Conservation (phyloP, 2,888 invertebrate genomes). For the Acrobasis repandana region DNA sequence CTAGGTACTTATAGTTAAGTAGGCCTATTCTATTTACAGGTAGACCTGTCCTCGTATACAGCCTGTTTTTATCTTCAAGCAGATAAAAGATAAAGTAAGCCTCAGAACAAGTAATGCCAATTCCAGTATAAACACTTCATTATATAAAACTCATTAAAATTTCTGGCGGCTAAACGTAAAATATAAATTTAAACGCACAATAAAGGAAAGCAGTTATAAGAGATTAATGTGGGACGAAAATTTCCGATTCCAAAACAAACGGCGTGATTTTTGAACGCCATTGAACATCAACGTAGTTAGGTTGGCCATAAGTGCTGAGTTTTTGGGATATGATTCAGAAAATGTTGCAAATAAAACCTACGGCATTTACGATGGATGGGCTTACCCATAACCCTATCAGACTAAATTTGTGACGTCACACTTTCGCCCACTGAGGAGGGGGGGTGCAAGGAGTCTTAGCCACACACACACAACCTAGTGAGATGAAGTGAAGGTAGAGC, state of each 20-base stretch:
- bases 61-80: too few relatives aligned
- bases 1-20: neutral
- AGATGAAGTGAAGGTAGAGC: too few relatives aligned
- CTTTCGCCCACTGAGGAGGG: too few relatives aligned
- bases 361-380: too few relatives aligned
- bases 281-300: constrained; percentile 7
- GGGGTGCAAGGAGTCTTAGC: too few relatives aligned
- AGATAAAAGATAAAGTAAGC: neutral
- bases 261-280: constrained; percentile 14
- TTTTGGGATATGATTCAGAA: neutral
- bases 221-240: constrained; percentile 16
- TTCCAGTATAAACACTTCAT: neutral
- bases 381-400: too few relatives aligned
- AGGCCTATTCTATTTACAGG: neutral
- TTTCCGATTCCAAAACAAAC: constrained; percentile 5
- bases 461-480: too few relatives aligned
- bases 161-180: neutral
- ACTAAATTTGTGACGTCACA: too few relatives aligned
- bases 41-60: neutral
- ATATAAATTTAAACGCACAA: constrained; percentile 13
- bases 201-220: constrained; percentile 6
- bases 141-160: neutral
- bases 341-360: neutral
- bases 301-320: neutral
- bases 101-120: neutral